Base-by-base conservation (phyloP, 2,888 invertebrate species). In the Aphidoletes aphidimyza region DNA sequence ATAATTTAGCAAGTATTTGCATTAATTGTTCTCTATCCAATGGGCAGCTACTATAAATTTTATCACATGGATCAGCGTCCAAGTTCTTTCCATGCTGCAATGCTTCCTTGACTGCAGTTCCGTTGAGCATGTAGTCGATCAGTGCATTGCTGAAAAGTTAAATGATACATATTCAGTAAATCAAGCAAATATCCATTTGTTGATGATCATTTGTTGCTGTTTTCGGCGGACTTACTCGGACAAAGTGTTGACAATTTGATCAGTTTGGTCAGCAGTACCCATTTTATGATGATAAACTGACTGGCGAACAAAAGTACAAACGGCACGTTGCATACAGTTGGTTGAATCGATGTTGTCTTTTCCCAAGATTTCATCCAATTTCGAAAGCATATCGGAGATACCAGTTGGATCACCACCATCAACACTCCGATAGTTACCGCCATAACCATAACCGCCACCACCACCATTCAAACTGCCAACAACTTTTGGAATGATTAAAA, bases 401-500 rank as follows among this genome's bases (percentile, higher is more conserved):
- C 93, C 92, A 42, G 92, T 90, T 85, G 91, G 88, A 86, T 92
- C 92, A 22, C 90, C 90, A n/a, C 90, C 90, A 84, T 93, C 93
- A 37, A 92, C 90, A 94, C 95, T 94, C 89, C 95, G 92, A 49
- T 94, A 95, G 85, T 93, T 93, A 34, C 81, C 78, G 11, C 92
- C 84, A 17, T 54, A 54, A 36, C 81, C 81, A 37, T 39, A 37
- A 14, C 92, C 92, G 3, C 93, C 91, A 83, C 93, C 93, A 0
- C 93, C 91, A 81, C 93, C 93, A 0, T 94, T 93, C 85, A 96
- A 92, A 0, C 94, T 92, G 85, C 94, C 92, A 1, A 96, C 92
- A 59, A 96, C 89, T 89, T 96, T 96, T 0, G 96, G 96, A 83
- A 96, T 91, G 1, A 96, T 92, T 26, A 96, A 91, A 85, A 96